These are phyloP conservation scores for Epinotia bilunana DNA, from an alignment of 2,888 invertebrate species.

Conservation along the genomic window DNA sequence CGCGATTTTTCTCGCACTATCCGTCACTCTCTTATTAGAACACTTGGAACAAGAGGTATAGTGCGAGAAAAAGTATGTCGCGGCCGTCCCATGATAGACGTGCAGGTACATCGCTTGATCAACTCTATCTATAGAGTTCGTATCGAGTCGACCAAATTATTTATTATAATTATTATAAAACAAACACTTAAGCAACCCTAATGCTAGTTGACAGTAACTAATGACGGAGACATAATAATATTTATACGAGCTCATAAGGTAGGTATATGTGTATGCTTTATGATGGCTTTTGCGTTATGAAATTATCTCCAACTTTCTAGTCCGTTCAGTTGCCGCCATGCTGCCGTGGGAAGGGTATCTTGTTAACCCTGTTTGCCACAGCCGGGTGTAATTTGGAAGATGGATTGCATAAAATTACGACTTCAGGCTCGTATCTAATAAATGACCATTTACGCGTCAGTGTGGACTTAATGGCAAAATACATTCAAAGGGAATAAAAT, in stretches of 20 bases:
- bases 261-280: slow-evolving; percentile 22
- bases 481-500: slow-evolving; percentile 2
- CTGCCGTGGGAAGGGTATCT: slow-evolving; percentile 26
- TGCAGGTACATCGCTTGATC: background rate
- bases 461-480: slow-evolving; percentile 1
- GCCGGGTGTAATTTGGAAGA: slow-evolving; percentile 13
- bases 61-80: too few species aligned
- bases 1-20: too few species aligned
- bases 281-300: slow-evolving; percentile 37
- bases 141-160: background rate
- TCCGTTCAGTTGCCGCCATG: slow-evolving; percentile 19
- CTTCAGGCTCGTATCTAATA: background rate
- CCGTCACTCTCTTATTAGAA: too few species aligned
- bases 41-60: too few species aligned
- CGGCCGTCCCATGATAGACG: too few species aligned
- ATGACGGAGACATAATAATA: slow-evolving; percentile 29
- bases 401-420: slow-evolving; percentile 16
- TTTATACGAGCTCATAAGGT: slow-evolving; percentile 34
- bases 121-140: background rate
- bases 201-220: slow-evolving; percentile 29
- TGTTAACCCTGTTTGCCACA: slow-evolving; percentile 22
- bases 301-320: slow-evolving; percentile 41
- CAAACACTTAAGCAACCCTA: slow-evolving; percentile 20
- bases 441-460: slow-evolving; percentile 6
- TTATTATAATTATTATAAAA: slow-evolving; percentile 22